These are phyloP conservation scores for Tortrix viridana DNA, from an alignment of 2,888 invertebrate genomes.

Conservation along the genomic window DNA sequence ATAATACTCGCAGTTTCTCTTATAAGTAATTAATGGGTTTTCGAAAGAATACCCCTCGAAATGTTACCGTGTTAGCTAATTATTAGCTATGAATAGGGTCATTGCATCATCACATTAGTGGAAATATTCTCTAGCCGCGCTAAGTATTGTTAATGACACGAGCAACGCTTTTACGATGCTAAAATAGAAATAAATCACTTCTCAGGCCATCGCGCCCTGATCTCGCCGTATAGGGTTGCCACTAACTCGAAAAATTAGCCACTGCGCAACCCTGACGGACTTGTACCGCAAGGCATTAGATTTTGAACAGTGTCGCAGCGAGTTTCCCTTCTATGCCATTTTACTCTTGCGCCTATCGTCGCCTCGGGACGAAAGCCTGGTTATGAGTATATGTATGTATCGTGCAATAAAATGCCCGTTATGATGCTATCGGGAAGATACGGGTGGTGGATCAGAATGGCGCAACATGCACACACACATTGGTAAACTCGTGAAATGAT, in stretches of 20 bases:
- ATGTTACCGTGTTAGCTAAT: no score
- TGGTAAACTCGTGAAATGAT: neutral
- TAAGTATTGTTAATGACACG: no score
- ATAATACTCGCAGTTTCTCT: no score
- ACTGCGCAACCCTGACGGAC: neutral
- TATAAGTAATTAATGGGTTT: no score
- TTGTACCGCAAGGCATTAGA: neutral
- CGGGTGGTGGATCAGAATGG: constrained; percentile 10
- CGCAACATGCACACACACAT: neutral
- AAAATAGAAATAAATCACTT: no score
- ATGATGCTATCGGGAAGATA: constrained; percentile 20
- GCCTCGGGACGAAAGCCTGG: constrained; percentile 53
- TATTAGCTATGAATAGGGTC: no score
- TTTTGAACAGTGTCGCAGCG: neutral
- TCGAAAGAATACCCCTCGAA: no score
- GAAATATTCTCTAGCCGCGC: no score
- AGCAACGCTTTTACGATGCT: no score
- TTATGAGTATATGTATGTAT: constrained; percentile 13
- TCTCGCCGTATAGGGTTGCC: no score
- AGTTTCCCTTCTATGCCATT: neutral
- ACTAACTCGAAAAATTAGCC: neutral
- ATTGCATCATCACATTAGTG: no score
- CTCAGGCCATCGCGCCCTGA: no score
- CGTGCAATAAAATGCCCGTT: constrained; percentile 35
- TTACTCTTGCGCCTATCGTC: constrained; percentile 29